These are phyloP conservation scores for Agrochola circellaris DNA, from an alignment of 2,888 invertebrate genomes.

Conservation along the genomic window DNA sequence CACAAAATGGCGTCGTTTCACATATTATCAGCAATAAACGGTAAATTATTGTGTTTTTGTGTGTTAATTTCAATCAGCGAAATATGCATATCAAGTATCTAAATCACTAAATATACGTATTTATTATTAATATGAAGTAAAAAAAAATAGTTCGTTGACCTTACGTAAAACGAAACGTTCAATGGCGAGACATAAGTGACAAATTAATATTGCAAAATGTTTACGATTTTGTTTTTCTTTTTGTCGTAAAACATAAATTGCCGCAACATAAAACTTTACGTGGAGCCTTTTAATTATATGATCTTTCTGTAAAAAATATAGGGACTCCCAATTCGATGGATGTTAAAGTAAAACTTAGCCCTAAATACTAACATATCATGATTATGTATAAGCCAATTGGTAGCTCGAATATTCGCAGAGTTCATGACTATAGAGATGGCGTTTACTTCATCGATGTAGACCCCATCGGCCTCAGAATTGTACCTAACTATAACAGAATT, in stretches of 20 bases:
- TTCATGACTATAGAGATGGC: neutral
- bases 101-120: neutral
- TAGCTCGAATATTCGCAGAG: neutral
- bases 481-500: constrained; percentile 19
- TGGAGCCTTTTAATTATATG: neutral
- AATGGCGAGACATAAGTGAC: neutral
- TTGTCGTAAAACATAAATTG: neutral
- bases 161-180: neutral
- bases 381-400: neutral
- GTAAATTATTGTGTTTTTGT: too few species aligned
- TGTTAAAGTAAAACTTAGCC: neutral
- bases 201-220: neutral
- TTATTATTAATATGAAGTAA: neutral
- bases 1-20: too few species aligned
- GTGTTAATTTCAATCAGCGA: neutral
- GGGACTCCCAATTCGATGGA: neutral
- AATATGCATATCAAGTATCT: neutral
- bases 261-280: neutral
- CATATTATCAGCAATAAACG: too few species aligned
- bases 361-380: constrained; percentile 12
- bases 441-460: constrained; percentile 17
- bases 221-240: neutral
- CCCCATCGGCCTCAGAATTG: neutral
- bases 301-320: neutral
- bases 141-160: neutral